Evolutionary conservation across 2,797 vertebrate genomes (phyloP).

Genomic region (Labeo calbasu): DNA sequence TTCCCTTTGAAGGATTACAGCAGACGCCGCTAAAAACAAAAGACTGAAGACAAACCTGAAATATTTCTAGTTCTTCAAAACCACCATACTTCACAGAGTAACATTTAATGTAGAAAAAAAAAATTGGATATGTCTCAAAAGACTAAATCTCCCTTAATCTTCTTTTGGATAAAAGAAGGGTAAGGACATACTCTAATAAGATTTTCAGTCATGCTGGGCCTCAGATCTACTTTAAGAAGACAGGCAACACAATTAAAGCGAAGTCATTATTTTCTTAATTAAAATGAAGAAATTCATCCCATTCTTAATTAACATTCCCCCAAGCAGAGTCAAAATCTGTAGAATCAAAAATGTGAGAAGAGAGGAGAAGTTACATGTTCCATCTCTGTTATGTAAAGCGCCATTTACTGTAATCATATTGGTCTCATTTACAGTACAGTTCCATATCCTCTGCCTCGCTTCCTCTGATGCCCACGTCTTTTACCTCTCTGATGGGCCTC

Average conservation of each 20-base stretch:
- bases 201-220: constrained; percentile 13
- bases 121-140: background rate
- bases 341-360: background rate
- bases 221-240: constrained; percentile 34
- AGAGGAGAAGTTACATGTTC: background rate
- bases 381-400: constrained; percentile 10
- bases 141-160: constrained; percentile 6
- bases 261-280: constrained; percentile 54
- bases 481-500: constrained; percentile 3
- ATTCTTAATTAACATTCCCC: constrained; percentile 36
- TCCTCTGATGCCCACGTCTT: constrained; percentile 12
- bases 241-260: constrained; percentile 43
- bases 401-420: constrained; percentile 14
- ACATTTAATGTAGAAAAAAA: background rate
- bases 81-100: background rate
- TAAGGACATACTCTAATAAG: constrained; percentile 9
- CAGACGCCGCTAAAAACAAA: background rate
- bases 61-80: constrained; percentile 6
- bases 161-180: constrained; percentile 1
- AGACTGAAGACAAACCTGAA: background rate
- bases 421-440: background rate
- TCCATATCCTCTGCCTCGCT: constrained; percentile 6
- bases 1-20: background rate
- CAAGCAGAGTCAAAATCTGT: background rate
- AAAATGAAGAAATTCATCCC: constrained; percentile 28